Evolutionary conservation across 1,140 invertebrate genomes (phyloP).

Genomic region (Euwallacea similis): DNA sequence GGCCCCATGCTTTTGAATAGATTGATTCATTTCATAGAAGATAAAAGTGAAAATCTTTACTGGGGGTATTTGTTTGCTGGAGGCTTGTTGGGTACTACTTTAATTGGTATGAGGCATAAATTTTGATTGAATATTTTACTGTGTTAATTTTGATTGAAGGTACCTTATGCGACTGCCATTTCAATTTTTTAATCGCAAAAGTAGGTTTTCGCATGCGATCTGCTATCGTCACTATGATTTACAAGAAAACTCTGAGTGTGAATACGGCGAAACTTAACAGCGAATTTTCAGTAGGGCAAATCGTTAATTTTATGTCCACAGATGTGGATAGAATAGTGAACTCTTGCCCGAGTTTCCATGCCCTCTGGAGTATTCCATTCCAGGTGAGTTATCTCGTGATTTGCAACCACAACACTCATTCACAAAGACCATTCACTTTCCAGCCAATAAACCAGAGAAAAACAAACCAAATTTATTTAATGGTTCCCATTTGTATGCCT

Average conservation of each 20-base stretch:
- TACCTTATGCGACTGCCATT: slow-evolving; percentile 83
- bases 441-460: slow-evolving; percentile 24
- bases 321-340: slow-evolving; percentile 95
- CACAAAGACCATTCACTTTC: slow-evolving; percentile 5
- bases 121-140: slow-evolving; percentile 13
- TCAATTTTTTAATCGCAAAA: slow-evolving; percentile 84
- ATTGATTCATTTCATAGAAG: slow-evolving; percentile 80
- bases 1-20: slow-evolving; percentile 85
- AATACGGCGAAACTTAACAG: slow-evolving; percentile 58
- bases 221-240: slow-evolving; percentile 81
- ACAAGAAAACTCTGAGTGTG: slow-evolving; percentile 79
- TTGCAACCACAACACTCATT: background rate
- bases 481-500: slow-evolving; percentile 27
- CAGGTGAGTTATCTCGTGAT: slow-evolving; percentile 61
- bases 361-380: slow-evolving; percentile 95
- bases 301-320: slow-evolving; percentile 96
- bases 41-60: slow-evolving; percentile 64
- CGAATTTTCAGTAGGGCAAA: slow-evolving; percentile 78
- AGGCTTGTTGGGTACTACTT: slow-evolving; percentile 67
- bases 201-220: slow-evolving; percentile 86
- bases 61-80: slow-evolving; percentile 81
- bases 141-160: slow-evolving; percentile 52
- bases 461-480: slow-evolving; percentile 30
- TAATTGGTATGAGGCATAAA: slow-evolving; percentile 59
- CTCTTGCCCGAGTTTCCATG: slow-evolving; percentile 93